phyloP scores from a whole-genome alignment of 2,888 invertebrate genomes.

The Saturnia pavonia region DNA sequence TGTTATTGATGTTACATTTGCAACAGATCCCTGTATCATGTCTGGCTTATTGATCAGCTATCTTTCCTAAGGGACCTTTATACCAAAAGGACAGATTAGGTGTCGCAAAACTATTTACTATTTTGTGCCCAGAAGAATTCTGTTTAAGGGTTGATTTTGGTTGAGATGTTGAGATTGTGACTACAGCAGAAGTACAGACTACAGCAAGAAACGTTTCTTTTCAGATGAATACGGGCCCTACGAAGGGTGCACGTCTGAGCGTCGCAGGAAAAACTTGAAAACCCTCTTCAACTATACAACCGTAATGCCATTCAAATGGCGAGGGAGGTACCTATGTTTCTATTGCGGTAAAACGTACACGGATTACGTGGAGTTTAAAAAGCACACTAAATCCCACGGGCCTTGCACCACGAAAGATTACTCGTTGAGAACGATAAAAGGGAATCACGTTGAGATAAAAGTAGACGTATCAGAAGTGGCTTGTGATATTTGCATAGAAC shows the following conservation, averaged over 20 bases:
- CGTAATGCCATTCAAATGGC: constrained; percentile 72
- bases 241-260: constrained; percentile 47
- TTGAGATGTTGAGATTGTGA: not conserved
- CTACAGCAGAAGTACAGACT: constrained; percentile 19
- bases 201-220: constrained; percentile 31
- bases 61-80: not conserved
- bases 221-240: constrained; percentile 23
- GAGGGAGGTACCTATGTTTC: constrained; percentile 64
- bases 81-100: not conserved
- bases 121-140: not conserved
- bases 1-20: not conserved
- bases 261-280: constrained; percentile 67
- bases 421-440: constrained; percentile 55
- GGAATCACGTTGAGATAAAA: constrained; percentile 59
- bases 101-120: not conserved
- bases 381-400: constrained; percentile 64
- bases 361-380: constrained; percentile 59
- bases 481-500: constrained; percentile 62
- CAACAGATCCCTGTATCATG: not conserved
- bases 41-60: not conserved
- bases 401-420: constrained; percentile 54
- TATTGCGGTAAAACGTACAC: constrained; percentile 60
- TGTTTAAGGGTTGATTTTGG: not conserved
- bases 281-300: constrained; percentile 69
- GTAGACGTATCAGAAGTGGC: constrained; percentile 65